Conservation (phyloP, 1,140 invertebrate species). For the Magallana ariakensis region DNA sequence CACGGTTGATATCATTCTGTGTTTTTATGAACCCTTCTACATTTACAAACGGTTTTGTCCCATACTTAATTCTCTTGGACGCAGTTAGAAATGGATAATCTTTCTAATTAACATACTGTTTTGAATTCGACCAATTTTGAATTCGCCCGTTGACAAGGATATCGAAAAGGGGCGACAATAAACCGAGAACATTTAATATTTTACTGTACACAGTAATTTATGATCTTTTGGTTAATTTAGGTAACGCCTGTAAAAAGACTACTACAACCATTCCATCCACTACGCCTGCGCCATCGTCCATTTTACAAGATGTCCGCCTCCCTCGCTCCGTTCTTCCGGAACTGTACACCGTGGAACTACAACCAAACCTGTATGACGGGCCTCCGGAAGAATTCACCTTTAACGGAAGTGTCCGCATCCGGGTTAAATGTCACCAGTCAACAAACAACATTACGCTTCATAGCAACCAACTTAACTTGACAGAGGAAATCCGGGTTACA, state of each 20-base stretch:
- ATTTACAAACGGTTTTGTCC: no score
- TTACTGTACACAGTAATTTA: no score
- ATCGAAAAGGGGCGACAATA: no score
- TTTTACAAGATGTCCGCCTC: constrained; percentile 68
- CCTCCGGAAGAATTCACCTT: constrained; percentile 81
- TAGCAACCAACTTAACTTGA: constrained; percentile 75
- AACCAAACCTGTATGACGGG: constrained; percentile 75
- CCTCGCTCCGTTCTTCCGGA: constrained; percentile 72
- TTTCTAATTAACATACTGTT: no score
- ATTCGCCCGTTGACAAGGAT: no score
- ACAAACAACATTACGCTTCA: constrained; percentile 87
- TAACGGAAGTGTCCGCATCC: constrained; percentile 86
- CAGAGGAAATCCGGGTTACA: constrained; percentile 48
- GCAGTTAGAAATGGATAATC: no score
- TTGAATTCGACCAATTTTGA: no score
- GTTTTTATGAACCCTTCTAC: no score
- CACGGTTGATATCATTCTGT: no score
- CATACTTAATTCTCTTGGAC: no score
- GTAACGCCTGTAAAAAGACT: background rate
- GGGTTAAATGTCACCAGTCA: constrained; percentile 81
- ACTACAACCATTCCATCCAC: background rate
- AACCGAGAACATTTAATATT: no score
- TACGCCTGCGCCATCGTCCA: background rate
- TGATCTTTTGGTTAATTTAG: background rate
- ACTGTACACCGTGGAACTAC: constrained; percentile 76